Evolutionary conservation across 2,113 vertebrate genomes (phyloP).

Genomic region (Pelusios castaneus): DNA sequence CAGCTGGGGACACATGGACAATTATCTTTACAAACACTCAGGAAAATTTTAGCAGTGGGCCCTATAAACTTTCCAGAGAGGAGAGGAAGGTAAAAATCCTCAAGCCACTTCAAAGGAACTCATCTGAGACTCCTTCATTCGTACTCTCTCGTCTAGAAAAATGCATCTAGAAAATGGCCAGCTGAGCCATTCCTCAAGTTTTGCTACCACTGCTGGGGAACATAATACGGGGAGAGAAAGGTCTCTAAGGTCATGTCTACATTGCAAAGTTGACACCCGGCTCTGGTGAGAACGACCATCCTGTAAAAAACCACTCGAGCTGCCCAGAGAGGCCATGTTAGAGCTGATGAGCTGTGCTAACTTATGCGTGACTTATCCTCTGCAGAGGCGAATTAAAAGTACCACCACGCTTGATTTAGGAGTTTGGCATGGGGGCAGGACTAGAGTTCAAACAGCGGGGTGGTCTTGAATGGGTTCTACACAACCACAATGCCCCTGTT

Average conservation of each 20-base stretch:
- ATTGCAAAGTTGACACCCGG: accelerated
- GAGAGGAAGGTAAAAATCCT: background rate
- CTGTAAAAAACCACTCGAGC: background rate
- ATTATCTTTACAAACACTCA: background rate
- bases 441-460: no score
- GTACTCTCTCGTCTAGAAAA: accelerated
- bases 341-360: background rate
- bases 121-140: background rate
- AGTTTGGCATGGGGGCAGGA: no score
- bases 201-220: accelerated
- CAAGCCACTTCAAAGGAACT: background rate
- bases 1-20: no score
- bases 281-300: background rate
- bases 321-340: accelerated
- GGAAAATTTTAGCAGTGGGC: background rate
- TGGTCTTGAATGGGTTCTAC: no score
- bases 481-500: no score
- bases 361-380: background rate
- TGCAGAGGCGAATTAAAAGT: no score
- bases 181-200: background rate
- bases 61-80: background rate
- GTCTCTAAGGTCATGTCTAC: background rate
- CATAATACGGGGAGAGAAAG: accelerated
- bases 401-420: no score
- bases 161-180: accelerated